phyloP scores from a whole-genome alignment of 2,888 invertebrate genomes.

The Balanococcus diminutus region DNA sequence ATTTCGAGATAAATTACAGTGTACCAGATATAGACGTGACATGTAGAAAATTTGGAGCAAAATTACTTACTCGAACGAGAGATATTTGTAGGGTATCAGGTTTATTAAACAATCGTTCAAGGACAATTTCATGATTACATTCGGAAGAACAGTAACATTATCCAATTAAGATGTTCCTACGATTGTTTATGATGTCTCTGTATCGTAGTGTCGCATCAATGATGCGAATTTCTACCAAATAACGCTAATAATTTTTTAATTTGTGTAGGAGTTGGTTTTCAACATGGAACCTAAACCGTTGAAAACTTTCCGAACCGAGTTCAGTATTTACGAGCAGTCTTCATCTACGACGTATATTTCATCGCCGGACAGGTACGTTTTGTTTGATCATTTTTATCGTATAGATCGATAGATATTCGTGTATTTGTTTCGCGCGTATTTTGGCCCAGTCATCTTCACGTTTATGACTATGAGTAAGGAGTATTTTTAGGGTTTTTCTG shows the following conservation, averaged over 20 bases:
- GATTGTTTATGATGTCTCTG: not conserved
- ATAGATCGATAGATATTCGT: too few species aligned
- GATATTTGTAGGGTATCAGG: not conserved
- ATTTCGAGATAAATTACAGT: not conserved
- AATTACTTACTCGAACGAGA: not conserved
- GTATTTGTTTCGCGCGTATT: not conserved
- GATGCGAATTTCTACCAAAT: conserved; percentile 33
- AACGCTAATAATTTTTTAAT: conserved; percentile 50
- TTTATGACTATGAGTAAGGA: not conserved
- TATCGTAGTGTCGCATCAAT: not conserved
- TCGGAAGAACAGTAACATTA: conserved; percentile 38
- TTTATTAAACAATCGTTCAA: conserved; percentile 30
- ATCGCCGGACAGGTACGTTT: conserved; percentile 45
- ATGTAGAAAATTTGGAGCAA: not conserved
- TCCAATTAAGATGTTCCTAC: conserved; percentile 36
- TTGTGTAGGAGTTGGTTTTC: conserved; percentile 70
- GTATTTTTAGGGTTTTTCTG: too few species aligned
- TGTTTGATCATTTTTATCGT: not conserved
- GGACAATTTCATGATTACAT: conserved; percentile 23
- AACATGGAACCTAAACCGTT: conserved; percentile 74
- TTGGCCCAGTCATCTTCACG: not conserved
- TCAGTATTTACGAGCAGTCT: conserved; percentile 66
- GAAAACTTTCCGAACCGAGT: conserved; percentile 82
- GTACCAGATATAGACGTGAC: too few species aligned
- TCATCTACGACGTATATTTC: conserved; percentile 9